Base-by-base conservation (phyloP, 2,888 invertebrate genomes). In the Cacoxenus indagator region DNA sequence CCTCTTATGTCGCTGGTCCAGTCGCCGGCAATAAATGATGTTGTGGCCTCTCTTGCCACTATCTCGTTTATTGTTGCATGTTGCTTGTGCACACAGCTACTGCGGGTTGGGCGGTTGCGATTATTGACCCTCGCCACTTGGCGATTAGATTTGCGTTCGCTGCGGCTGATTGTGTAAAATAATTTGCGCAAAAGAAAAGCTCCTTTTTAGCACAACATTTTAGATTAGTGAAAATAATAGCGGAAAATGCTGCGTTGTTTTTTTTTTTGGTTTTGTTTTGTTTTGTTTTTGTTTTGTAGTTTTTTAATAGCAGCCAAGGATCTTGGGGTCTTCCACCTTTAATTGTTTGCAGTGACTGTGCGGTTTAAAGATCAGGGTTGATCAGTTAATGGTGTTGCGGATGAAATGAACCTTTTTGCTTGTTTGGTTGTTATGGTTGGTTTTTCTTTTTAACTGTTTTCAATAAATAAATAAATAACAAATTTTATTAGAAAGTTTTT, bases 71-170 rank as follows among this genome's bases (percentile, higher is more conserved):
- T 9, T 9, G 6, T 31, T 9, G 31, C 31, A 9, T 9, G 0
- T 1, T 51, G 51, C n/a, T 48, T 6, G 1, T 19, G 48, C 48
- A 17, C 17, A 19, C 11, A 17, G 59, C 59, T 59, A 31, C 59
- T 59, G 31, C 37, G 54, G 54, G 54, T 59, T 59, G 17, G 17
- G 29, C 59, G 37, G 59, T 59, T n/a, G n/a, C n/a, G n/a, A n/a
- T 8, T 59, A 59, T 59, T 59, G 59, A 59, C 59, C n/a, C 59
- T 59, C 37, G 8, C 9, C 37, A 37, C 37, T 37, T 8, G n/a
- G 24, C 59, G 37, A 59, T 59, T 31, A 59, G 59, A 29, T 51
- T 22, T 51, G 24, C 51, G 17, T 8, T 17, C 22, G 19, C 3
- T 17, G 8, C 19, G 17, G 17, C 17, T 48, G 51, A 51, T 51